phyloP scores from a whole-genome alignment of 2,113 vertebrate genomes.

The Heloderma charlesbogerti region DNA sequence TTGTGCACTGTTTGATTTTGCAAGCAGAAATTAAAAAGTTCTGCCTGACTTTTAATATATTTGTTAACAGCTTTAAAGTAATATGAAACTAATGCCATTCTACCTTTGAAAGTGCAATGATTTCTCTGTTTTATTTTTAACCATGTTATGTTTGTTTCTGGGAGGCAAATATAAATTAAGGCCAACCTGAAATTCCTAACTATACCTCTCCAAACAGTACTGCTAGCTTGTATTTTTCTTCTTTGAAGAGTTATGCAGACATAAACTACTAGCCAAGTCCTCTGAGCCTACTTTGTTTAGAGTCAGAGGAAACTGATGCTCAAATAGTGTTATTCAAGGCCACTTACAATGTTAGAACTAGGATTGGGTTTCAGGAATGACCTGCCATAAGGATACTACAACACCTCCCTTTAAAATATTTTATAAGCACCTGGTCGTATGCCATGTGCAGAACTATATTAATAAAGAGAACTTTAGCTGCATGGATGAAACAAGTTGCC shows the following conservation, averaged over 20 bases:
- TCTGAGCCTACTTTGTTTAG: constrained; percentile 29
- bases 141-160: constrained; percentile 54
- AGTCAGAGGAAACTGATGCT: constrained; percentile 42
- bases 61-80: constrained; percentile 23
- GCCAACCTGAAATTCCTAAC: constrained; percentile 38
- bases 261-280: not conserved
- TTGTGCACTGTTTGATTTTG: constrained; percentile 43
- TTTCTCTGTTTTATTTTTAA: constrained; percentile 66
- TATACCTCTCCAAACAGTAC: constrained; percentile 47
- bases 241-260: rapidly evolving
- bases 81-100: constrained; percentile 13
- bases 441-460: constrained; percentile 44
- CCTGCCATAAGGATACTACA: constrained; percentile 65
- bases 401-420: constrained; percentile 68
- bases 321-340: constrained; percentile 46
- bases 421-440: constrained; percentile 67
- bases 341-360: constrained; percentile 54
- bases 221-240: constrained; percentile 40
- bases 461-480: constrained; percentile 53
- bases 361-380: constrained; percentile 62
- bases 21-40: constrained; percentile 33
- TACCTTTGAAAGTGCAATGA: constrained; percentile 23
- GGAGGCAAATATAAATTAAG: constrained; percentile 58
- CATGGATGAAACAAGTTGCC: constrained; percentile 52
- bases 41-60: constrained; percentile 45